Evolutionary conservation across 2,888 invertebrate genomes (phyloP).

Genomic region (Aradus depressus): DNA sequence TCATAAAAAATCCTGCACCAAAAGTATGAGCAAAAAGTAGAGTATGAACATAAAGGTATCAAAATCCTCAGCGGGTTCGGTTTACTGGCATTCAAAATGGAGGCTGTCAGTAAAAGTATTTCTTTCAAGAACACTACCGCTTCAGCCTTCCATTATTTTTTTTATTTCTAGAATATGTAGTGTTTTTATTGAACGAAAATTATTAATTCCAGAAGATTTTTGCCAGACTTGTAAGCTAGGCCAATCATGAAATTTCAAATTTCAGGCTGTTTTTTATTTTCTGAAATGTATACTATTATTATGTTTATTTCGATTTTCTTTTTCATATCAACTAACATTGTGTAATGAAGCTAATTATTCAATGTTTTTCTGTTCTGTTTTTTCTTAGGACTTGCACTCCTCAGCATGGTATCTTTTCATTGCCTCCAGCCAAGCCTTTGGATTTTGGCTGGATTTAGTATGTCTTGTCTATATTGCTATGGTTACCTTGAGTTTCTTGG

Average conservation of each 20-base stretch:
- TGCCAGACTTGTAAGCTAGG: background rate
- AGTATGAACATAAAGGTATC: too few relatives aligned
- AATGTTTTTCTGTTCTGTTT: constrained; percentile 63
- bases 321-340: constrained; percentile 42
- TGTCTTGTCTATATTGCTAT: constrained; percentile 75
- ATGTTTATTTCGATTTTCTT: background rate
- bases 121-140: too few relatives aligned
- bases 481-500: constrained; percentile 75
- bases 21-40: too few relatives aligned
- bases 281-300: too few relatives aligned
- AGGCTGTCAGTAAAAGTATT: too few relatives aligned
- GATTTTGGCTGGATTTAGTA: constrained; percentile 81
- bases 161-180: background rate
- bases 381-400: constrained; percentile 36
- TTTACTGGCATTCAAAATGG: too few relatives aligned
- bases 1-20: too few relatives aligned
- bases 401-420: constrained; percentile 88
- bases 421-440: constrained; percentile 82
- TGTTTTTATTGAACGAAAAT: background rate
- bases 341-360: constrained; percentile 82
- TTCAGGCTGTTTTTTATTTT: too few relatives aligned
- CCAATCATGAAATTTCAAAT: background rate
- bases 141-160: too few relatives aligned
- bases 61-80: too few relatives aligned
- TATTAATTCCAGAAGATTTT: background rate